Evolutionary conservation across 1,140 invertebrate species (phyloP).

Genomic region (Eulimnadia texana): DNA sequence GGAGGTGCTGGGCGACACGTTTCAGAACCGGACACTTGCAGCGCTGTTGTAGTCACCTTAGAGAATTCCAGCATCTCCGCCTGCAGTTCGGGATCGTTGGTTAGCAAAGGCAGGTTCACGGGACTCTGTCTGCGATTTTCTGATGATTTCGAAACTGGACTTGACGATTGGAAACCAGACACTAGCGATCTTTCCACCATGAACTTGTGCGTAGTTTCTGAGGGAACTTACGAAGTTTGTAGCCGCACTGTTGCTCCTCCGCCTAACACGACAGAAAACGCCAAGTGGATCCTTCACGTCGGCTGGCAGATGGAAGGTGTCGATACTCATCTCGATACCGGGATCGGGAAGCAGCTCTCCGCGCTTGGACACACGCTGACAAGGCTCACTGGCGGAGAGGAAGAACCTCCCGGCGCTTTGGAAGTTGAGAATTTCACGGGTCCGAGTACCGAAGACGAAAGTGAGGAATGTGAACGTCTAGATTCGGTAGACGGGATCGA

Average conservation of each 20-base stretch:
- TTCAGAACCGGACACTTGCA: conserved; percentile 57
- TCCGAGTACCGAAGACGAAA: conserved; percentile 6
- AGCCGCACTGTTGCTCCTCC: conserved; percentile 67
- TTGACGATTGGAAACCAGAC: conserved; percentile 95
- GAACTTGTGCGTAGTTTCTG: conserved; percentile 93
- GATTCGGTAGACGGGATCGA: conserved; percentile 46
- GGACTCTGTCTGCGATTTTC: conserved; percentile 86
- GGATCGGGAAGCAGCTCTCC: conserved; percentile 87
- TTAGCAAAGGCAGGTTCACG: conserved; percentile 59
- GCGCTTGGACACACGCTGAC: conserved; percentile 88
- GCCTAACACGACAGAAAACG: conserved; percentile 52
- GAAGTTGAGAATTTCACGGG: conserved; percentile 18
- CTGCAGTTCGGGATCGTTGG: conserved; percentile 62
- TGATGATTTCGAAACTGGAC: conserved; percentile 87
- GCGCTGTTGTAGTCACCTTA: conserved; percentile 83
- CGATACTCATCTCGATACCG: conserved; percentile 89
- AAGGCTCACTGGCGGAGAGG: conserved; percentile 63
- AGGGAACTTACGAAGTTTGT: conserved; percentile 94
- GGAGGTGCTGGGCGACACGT: conserved; percentile 4
- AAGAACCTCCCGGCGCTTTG: conserved; percentile 36
- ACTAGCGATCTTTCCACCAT: conserved; percentile 63
- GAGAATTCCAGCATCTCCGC: conserved; percentile 87
- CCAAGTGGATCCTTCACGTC: conserved; percentile 95
- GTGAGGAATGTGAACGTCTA: background rate
- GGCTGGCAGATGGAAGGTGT: conserved; percentile 99